A percentile compares a stretch with the other conserved stretches of the same genome.
Evolutionary conservation across 2,888 invertebrate genomes (phyloP).

Genomic region (Drosophila mimica): DNA sequence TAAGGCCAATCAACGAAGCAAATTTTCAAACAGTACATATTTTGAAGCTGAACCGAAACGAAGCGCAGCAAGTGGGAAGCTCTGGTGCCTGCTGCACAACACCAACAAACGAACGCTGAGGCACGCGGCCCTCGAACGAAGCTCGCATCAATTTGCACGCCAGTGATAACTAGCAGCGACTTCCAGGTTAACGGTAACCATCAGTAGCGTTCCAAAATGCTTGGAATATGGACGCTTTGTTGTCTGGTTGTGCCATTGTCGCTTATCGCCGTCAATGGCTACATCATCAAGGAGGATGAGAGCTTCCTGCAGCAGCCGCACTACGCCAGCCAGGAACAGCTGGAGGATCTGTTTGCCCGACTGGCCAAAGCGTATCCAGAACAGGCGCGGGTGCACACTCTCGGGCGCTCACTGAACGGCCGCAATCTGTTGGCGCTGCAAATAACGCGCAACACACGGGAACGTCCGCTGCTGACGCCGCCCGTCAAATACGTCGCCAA

Average conservation of each 20-base stretch:
- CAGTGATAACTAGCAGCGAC: constrained; percentile 68
- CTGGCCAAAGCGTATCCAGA: constrained; percentile 89
- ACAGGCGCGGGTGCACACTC: constrained; percentile 89
- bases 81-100: constrained; percentile 26
- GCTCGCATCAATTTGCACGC: constrained; percentile 61
- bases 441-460: constrained; percentile 89
- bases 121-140: constrained; percentile 20
- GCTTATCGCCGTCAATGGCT: constrained; percentile 49
- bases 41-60: constrained; percentile 66
- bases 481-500: constrained; percentile 98
- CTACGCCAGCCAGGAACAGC: constrained; percentile 90
- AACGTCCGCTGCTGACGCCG: constrained; percentile 89
- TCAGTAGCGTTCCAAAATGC: constrained; percentile 33
- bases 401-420: constrained; percentile 94
- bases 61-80: constrained; percentile 7
- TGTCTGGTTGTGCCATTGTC: constrained; percentile 23
- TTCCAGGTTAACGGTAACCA: constrained; percentile 37
- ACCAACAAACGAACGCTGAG: constrained; percentile 26
- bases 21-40: constrained; percentile 77
- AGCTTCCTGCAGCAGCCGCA: constrained; percentile 87
- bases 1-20: constrained; percentile 78
- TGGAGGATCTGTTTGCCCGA: constrained; percentile 88
- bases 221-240: constrained; percentile 27
- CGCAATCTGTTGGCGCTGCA: constrained; percentile 90
- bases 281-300: constrained; percentile 85